Evolutionary conservation across 1,140 invertebrate species (phyloP).

Genomic region (Chironomus striatipennis): DNA sequence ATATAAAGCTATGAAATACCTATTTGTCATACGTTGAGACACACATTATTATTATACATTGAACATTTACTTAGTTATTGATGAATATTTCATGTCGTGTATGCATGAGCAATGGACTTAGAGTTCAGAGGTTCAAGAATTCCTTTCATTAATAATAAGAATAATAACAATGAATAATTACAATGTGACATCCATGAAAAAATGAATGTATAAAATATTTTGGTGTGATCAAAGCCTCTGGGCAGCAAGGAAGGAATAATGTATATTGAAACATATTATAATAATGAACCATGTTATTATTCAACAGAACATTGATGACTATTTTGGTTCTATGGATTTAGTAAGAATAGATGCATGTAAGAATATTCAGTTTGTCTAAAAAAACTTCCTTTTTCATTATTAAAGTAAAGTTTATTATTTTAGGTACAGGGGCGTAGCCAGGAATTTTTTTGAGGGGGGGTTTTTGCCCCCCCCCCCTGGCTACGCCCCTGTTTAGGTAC

Average conservation of each 20-base stretch:
- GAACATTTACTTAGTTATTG: no score
- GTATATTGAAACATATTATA: neutral
- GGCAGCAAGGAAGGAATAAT: neutral
- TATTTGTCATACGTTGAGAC: neutral
- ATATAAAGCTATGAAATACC: no score
- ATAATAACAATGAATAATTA: no score
- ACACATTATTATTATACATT: no score
- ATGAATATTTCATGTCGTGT: no score
- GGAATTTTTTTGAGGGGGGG: no score
- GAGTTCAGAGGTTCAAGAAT: slow-evolving; percentile 20
- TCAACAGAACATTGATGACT: neutral
- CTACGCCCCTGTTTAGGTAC: no score
- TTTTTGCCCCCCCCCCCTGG: no score
- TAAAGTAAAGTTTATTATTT: no score
- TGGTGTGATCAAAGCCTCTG: neutral
- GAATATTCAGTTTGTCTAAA: neutral
- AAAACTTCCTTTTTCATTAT: no score
- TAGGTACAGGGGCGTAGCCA: no score
- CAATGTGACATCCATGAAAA: neutral
- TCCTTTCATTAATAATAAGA: neutral
- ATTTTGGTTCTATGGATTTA: neutral
- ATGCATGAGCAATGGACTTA: no score
- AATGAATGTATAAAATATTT: neutral
- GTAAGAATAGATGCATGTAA: neutral
- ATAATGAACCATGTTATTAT: slow-evolving; percentile 21